Base-by-base conservation (phyloP, 1,140 invertebrate genomes). In the Drosophila grimshawi region DNA sequence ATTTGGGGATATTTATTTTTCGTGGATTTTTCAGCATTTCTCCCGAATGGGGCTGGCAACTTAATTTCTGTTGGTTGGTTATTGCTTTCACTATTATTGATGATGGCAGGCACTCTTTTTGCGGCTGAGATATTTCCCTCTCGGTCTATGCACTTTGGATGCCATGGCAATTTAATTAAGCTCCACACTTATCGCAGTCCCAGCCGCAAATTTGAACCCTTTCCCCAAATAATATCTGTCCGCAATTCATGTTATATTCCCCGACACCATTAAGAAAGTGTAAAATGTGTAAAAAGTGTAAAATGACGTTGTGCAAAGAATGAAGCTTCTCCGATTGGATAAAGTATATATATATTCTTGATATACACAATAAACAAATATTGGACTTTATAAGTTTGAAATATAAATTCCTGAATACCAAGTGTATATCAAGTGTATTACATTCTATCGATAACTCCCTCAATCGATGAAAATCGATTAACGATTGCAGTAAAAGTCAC, bases 121-220 rank as follows among this genome's bases (percentile, higher is more conserved):
- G n/a, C 11, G 39, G 11, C 6, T 46, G 55, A 30, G 35, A 19
- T 29, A 46, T 35, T 52, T 41, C 29, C 37, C 32, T 37, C 30
- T 48, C 27, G 33, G 32, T 45, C 39, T 43, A 7, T 43, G 10
- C 8, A 37, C 46, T 37, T 72, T 68, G 41, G 56, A 49, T 53
- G 66, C 52, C 68, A 78, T 76, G 53, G 62, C 79, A 86, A 86
- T 86, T 86, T 82, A 86, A 86, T 88, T 88, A 86, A 76, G 79
- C 82, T 82, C 73, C 82, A 68, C 82, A 86, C 82, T 86, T 86
- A 86, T 88, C 79, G 64, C 68, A 27, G 56, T 10, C 43, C 10
- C 35, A 49, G 43, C 41, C 8, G 29, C 55, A 45, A 67, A 67
- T 45, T 62, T 60, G 61, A 43, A 55, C 52, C 45, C 32, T 65